Base-by-base conservation (phyloP, 1,140 invertebrate species). In the Globodera rostochiensis region DNA sequence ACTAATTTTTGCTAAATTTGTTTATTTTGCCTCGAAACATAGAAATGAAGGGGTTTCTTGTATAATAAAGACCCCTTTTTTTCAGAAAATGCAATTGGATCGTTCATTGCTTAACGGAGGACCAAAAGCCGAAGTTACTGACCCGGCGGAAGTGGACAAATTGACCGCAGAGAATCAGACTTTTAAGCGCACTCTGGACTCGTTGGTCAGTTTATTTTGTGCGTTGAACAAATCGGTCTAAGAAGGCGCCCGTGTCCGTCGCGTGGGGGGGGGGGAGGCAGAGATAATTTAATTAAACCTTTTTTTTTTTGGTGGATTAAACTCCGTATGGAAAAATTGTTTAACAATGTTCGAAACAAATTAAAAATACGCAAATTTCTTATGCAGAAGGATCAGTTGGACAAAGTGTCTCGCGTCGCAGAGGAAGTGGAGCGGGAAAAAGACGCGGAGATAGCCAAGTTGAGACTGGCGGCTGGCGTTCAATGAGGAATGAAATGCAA, bases 301-400 rank as follows among this genome's bases (percentile, higher is more conserved):
- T 3, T 36, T 36, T 36, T 36, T n/a, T n/a, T n/a, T n/a, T n/a
- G 25, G 36, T 36, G 36, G 36, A 36, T 36, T 36, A 3, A 36
- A 36, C 36, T 36, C 36, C 36, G 36, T 1, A 36, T 0, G 36
- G 36, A 1, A 3, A 36, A 36, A 36, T 3, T 36, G 36, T 1
- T 2, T 36, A 5, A 7, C 36, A n/a, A 15, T 50, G 70, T 21
- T 21, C 46, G 45, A 19, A 83, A 47, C n/a, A 82, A 0, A 75
- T 75, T 7, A 15, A 36, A 25, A 46, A 64, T 49, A 21, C 50
- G 3, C 67, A 25, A 69, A 13, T 77, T 66, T 69, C 19, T 7
- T n/a, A n/a, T 69, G 71, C n/a, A 78, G 77, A 78, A 78, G 46
- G 46, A 78, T 25, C 77, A 78, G n/a, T 47, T 78, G 60, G 77